phyloP scores from a whole-genome alignment of 2,113 vertebrate species.

The Oryctolagus cuniculus region mOryCun1.1 NC_091437.1:67717001-67717500 shows the following conservation, averaged over 20 bases:
- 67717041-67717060: slow-evolving; percentile 8
- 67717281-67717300: neutral
- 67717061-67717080: slow-evolving; percentile 1
- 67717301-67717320: neutral
- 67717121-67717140: neutral
- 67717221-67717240: neutral
- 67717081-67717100: neutral
- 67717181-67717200: neutral
- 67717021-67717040: neutral
- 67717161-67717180: neutral
- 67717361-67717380: too few relatives aligned
- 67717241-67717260: neutral
- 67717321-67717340: neutral
- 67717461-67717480: too few relatives aligned
- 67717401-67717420: too few relatives aligned
- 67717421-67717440: too few relatives aligned
- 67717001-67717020: neutral
- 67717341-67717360: too few relatives aligned
- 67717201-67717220: neutral
- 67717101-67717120: neutral
- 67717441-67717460: too few relatives aligned
- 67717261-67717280: neutral
- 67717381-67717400: too few relatives aligned
- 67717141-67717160: neutral
- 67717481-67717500: too few relatives aligned